A percentile compares a stretch with the other conserved stretches of the same genome.
Conservation (phyloP, 2,888 invertebrate species). For the Villa cingulata region DNA sequence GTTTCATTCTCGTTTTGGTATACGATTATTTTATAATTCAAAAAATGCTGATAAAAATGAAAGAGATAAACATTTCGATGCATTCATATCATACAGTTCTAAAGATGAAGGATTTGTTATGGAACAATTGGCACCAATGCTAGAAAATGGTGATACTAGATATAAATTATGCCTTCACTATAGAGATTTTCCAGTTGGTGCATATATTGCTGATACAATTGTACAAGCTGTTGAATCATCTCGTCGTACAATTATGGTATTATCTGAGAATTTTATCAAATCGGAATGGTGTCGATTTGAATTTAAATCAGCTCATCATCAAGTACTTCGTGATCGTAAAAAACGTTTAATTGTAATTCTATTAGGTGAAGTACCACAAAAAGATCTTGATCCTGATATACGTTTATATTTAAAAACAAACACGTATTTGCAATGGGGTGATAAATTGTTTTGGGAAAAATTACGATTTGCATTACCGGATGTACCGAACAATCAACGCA, state of each 20-base stretch:
- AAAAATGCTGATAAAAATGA: constrained; percentile 69
- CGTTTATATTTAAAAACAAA: constrained; percentile 80
- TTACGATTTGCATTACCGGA: constrained; percentile 85
- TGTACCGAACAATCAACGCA: constrained; percentile 36
- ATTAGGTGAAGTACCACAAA: constrained; percentile 75
- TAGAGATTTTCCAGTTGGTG: constrained; percentile 77
- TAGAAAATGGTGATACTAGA: constrained; percentile 65
- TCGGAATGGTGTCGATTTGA: constrained; percentile 94
- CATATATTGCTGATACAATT: constrained; percentile 84
- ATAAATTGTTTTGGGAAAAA: constrained; percentile 93
- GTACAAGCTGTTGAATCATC: constrained; percentile 85
- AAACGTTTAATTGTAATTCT: constrained; percentile 82
- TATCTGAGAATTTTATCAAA: constrained; percentile 88
- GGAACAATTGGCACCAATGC: constrained; percentile 72
- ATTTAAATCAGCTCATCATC: constrained; percentile 85
- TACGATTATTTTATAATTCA: constrained; percentile 58
- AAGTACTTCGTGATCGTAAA: constrained; percentile 73
- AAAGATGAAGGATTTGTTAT: constrained; percentile 85
- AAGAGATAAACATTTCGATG: constrained; percentile 82
- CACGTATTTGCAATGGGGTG: constrained; percentile 84
- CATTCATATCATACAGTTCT: constrained; percentile 88
- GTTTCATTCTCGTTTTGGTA: constrained; percentile 77
- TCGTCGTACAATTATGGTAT: constrained; percentile 75
- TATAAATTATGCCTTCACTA: constrained; percentile 86
- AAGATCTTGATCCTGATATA: constrained; percentile 82